These are phyloP conservation scores for Danio kyathit DNA, from an alignment of 2,797 vertebrate species.

Conservation along the genomic window DNA sequence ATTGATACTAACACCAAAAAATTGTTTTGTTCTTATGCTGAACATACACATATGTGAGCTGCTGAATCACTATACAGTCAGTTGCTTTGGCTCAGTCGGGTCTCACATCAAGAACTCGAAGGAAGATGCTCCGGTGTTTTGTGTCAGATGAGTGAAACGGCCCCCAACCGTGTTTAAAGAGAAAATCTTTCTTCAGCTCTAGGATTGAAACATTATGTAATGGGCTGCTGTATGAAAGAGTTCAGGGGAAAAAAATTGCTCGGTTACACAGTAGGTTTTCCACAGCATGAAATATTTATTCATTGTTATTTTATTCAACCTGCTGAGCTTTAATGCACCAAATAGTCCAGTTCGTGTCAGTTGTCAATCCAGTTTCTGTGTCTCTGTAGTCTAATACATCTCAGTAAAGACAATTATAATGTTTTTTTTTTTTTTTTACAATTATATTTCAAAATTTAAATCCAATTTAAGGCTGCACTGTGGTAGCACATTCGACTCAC, in stretches of 20 bases:
- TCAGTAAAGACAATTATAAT: too few relatives aligned
- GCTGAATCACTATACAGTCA: not conserved
- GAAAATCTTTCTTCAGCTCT: not conserved
- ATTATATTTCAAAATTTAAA: too few relatives aligned
- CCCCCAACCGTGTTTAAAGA: not conserved
- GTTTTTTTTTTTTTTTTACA: too few relatives aligned
- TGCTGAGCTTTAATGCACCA: not conserved
- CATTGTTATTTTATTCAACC: not conserved
- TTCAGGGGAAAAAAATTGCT: not conserved
- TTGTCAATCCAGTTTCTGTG: not conserved
- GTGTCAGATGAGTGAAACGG: not conserved
- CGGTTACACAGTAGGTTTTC: not conserved
- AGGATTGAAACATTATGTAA: slow-evolving; percentile 10
- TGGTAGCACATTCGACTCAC: too few relatives aligned
- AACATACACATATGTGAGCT: not conserved
- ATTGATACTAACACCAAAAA: too few relatives aligned
- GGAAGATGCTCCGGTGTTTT: not conserved
- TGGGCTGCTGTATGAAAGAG: not conserved
- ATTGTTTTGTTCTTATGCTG: not conserved
- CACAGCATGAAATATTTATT: not conserved
- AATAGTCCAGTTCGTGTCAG: too few relatives aligned
- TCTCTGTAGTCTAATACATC: too few relatives aligned
- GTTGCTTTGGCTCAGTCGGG: not conserved
- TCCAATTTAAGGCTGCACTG: too few relatives aligned
- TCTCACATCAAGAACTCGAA: slow-evolving; percentile 8